Evolutionary conservation across 2,888 invertebrate species (phyloP).

Genomic region (Lissocephala sabroskyi): DNA sequence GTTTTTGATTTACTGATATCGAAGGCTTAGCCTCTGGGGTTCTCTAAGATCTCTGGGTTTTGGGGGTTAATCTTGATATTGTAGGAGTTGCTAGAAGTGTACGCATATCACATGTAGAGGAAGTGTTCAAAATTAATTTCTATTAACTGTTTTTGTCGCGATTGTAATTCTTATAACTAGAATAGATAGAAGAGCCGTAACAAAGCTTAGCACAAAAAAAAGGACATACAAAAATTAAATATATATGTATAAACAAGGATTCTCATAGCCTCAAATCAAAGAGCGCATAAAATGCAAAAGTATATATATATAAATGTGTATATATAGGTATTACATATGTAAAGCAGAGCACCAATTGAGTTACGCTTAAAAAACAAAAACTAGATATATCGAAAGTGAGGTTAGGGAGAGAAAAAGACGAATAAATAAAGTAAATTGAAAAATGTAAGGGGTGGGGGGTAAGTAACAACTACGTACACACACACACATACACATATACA

Average conservation of each 20-base stretch:
- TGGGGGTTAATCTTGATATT: too few species aligned
- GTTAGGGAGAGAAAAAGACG: too few species aligned
- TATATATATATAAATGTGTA: constrained; percentile 6
- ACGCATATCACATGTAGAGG: constrained; percentile 64
- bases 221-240: constrained; percentile 17
- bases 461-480: constrained; percentile 28
- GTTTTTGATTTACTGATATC: not conserved
- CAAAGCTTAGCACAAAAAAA: constrained; percentile 10
- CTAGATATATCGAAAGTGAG: too few species aligned
- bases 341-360: constrained; percentile 50
- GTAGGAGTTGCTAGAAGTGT: too few species aligned
- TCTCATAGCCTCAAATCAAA: constrained; percentile 33
- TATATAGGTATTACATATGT: constrained; percentile 4
- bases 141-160: constrained; percentile 10
- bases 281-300: constrained; percentile 27
- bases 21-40: too few species aligned
- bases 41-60: too few species aligned
- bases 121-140: constrained; percentile 64
- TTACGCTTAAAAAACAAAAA: constrained; percentile 44
- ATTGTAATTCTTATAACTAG: not conserved
- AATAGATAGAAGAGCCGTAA: not conserved
- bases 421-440: too few species aligned
- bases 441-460: not conserved
- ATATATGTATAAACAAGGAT: constrained; percentile 7
- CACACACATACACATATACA: too few species aligned